Evolutionary conservation across 2,797 vertebrate species (phyloP).

Genomic region (Etheostoma nigrum): DNA sequence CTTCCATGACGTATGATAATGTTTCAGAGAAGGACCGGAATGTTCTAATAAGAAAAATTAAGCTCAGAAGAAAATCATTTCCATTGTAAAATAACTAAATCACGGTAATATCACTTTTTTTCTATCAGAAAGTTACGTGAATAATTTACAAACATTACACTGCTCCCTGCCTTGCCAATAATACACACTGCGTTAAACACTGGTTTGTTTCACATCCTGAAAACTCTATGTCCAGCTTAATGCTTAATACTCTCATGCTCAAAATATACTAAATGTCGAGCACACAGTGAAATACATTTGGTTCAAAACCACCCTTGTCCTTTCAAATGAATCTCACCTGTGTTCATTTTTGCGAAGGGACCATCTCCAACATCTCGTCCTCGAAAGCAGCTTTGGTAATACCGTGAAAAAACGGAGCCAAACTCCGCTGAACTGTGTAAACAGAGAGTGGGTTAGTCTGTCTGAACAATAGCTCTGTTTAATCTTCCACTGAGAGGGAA

Average conservation of each 20-base stretch:
- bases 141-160: background rate
- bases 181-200: conserved; percentile 1
- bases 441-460: background rate
- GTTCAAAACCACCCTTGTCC: background rate
- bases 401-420: background rate
- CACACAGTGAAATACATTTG: background rate
- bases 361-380: conserved; percentile 59
- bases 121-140: background rate
- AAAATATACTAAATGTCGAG: background rate
- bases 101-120: too few species aligned
- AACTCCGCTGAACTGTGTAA: conserved; percentile 24
- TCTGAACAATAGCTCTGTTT: conserved; percentile 32
- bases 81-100: too few species aligned
- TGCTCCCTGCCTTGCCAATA: background rate
- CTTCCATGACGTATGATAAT: background rate
- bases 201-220: conserved; percentile 23
- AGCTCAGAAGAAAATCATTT: too few species aligned
- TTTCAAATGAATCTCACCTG: conserved; percentile 73
- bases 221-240: background rate
- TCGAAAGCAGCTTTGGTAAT: conserved; percentile 19
- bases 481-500: conserved; percentile 32
- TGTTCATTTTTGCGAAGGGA: conserved; percentile 77
- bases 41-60: background rate
- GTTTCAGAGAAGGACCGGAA: background rate
- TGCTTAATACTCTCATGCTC: too few species aligned